Evolutionary conservation across 2,888 invertebrate species (phyloP), one percentile per base, ranked within the genome.

Genomic region (Mesochorus sp.): DNA sequence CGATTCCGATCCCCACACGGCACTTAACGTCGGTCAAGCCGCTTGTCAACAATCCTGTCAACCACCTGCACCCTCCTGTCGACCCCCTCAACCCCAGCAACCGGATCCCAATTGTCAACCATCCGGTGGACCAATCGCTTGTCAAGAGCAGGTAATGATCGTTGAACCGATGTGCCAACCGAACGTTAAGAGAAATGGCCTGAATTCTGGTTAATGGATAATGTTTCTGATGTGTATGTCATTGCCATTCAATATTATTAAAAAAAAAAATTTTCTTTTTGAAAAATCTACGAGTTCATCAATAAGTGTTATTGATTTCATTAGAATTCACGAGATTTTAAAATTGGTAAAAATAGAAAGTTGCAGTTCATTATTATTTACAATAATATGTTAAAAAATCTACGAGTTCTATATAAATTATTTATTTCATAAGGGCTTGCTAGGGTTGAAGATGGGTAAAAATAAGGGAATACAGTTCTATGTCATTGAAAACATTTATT

Each of bases 111-210:
- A 70, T 70, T 66, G 64, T 53, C 75, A 70, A 39, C 26, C 49
- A 42, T 14, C 62, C 19, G 57, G 64, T 8, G 70, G 42, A 59
- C 26, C 64, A 42, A 51, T 8, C 12, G 26, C 62, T 44, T 74
- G 74, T 61, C 78, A 70, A 53, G 81, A 81, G 72, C 81, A 81
- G 42, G 78, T 78, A 21, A 66, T 80, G 70, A 68, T 84, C 5
- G 55, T 80, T 24, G 83, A 85, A 55, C 83, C 84, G 3, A 74
- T 82, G 24, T 85, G 84, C 68, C 77, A 61, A 68, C 82, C 86
- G 0, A 86, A 86, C 53, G 82, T 83, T 44, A 82, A 72, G 61
- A 76, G 83, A 42, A 85, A 82, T 47, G 81, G 80, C 14, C 37
- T 84, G 57, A 80, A 79, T 21, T 51, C 68, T 5, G 70, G 44